phyloP scores from a whole-genome alignment of 2,113 vertebrate species.

The Montifringilla adamsi region DNA sequence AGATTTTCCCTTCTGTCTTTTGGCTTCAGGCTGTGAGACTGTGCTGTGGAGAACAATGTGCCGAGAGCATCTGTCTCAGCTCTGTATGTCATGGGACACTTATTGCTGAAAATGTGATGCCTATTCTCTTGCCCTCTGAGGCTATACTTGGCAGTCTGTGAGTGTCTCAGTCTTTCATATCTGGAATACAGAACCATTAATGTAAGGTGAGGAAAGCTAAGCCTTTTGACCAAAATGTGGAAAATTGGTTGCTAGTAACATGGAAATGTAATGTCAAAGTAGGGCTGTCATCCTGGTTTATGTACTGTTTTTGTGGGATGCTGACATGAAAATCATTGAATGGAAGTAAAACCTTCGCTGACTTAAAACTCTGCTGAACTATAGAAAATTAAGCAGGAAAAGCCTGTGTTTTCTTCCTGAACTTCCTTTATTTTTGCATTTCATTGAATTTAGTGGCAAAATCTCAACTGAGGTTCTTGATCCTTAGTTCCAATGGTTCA shows the following conservation, averaged over 20 bases:
- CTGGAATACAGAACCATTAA: not conserved
- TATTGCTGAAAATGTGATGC: not conserved
- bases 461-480: not conserved
- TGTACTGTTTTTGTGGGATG: not conserved
- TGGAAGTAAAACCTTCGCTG: not conserved
- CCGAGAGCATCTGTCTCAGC: not conserved
- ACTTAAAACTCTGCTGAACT: not conserved
- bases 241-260: not conserved
- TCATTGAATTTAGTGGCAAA: not conserved
- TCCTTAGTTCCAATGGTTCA: not conserved
- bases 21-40: not conserved
- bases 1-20: not conserved
- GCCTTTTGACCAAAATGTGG: not conserved
- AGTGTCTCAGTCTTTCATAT: not conserved
- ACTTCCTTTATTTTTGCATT: not conserved
- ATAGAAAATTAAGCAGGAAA: not conserved
- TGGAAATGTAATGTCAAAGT: not conserved
- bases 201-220: not conserved
- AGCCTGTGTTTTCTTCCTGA: not conserved
- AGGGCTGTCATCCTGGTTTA: not conserved
- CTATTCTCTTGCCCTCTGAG: not conserved
- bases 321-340: not conserved
- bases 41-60: not conserved
- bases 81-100: not conserved
- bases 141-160: not conserved